Evolutionary conservation across 2,888 invertebrate genomes (phyloP).

Genomic region (Tenthredo mesomela): DNA sequence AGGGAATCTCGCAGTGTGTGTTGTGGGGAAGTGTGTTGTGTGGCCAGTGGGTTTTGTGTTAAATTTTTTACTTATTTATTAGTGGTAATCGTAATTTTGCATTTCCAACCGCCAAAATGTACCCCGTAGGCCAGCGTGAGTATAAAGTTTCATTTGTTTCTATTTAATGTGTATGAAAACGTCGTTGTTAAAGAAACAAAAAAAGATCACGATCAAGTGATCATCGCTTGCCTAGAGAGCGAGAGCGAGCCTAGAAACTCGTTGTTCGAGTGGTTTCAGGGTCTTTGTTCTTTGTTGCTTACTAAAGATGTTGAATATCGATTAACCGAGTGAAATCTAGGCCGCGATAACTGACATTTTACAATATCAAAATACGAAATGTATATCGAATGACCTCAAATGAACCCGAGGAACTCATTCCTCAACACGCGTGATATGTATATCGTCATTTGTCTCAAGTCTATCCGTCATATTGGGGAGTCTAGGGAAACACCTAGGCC

Average conservation of each 20-base stretch:
- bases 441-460: constrained; percentile 60
- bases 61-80: constrained; percentile 74
- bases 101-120: constrained; percentile 79
- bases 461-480: constrained; percentile 62
- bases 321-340: neutral
- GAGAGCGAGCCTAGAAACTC: constrained; percentile 66
- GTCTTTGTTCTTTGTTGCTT: constrained; percentile 61
- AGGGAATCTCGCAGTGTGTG: constrained; percentile 70
- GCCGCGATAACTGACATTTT: neutral
- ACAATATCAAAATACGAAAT: constrained; percentile 13
- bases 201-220: neutral
- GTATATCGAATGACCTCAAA: constrained; percentile 66
- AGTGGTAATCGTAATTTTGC: constrained; percentile 74
- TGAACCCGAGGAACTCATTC: constrained; percentile 63
- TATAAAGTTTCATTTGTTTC: neutral
- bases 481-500: constrained; percentile 52
- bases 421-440: constrained; percentile 70
- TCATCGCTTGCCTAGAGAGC: neutral
- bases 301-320: neutral
- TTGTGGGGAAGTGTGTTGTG: constrained; percentile 75
- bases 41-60: constrained; percentile 75
- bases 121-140: constrained; percentile 84
- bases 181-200: constrained; percentile 13
- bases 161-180: neutral
- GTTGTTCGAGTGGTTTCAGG: constrained; percentile 58